Percentiles rank a stretch among this genome's conserved stretches.
Evolutionary conservation across 2,888 invertebrate species (phyloP).

Genomic region (Agriopis leucophaearia): DNA sequence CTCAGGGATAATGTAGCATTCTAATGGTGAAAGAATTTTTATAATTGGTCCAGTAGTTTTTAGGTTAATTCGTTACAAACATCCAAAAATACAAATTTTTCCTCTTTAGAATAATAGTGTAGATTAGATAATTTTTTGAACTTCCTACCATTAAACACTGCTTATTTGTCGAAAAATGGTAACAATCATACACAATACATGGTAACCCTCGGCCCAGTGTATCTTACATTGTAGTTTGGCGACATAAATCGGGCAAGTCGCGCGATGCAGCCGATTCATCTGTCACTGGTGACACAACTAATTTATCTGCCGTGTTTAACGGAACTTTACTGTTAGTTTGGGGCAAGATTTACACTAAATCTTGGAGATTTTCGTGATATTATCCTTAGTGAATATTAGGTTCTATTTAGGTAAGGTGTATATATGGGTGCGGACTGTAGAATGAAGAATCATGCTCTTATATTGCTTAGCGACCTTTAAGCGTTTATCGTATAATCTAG

Average conservation of each 20-base stretch:
- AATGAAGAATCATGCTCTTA: no score
- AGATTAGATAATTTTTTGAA: no score
- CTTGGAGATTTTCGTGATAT: conserved; percentile 18
- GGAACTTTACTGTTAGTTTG: conserved; percentile 58
- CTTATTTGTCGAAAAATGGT: neutral
- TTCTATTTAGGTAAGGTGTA: neutral
- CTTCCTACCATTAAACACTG: neutral
- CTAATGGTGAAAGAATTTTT: no score
- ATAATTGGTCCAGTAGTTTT: no score
- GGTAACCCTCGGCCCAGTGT: conserved; percentile 25
- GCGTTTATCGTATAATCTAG: no score
- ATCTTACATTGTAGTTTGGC: conserved; percentile 53
- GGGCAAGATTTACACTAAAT: conserved; percentile 14
- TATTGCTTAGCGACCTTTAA: no score
- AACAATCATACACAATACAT: no score
- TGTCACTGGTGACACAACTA: conserved; percentile 74
- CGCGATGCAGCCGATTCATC: conserved; percentile 65
- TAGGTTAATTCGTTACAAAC: no score
- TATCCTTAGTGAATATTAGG: neutral
- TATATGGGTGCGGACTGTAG: neutral
- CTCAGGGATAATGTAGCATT: no score
- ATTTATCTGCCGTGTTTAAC: conserved; percentile 74
- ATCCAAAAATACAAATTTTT: no score
- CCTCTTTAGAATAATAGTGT: no score
- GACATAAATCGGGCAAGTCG: conserved; percentile 65